Base-by-base conservation (phyloP, 2,888 invertebrate species). In the Psylliodes chrysocephalus region DNA sequence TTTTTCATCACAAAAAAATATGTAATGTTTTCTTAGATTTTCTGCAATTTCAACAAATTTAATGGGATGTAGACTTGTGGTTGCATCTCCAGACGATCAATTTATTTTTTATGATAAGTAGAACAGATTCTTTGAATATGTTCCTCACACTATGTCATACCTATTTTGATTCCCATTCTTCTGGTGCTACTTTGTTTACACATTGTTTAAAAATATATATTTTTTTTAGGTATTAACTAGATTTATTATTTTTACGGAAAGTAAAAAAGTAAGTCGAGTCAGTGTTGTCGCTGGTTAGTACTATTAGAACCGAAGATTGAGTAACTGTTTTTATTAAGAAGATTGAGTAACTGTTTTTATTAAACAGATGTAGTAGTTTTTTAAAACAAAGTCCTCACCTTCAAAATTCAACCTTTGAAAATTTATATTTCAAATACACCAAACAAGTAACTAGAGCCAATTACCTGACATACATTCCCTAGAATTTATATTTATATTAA, bases 211-310 rank as follows among this genome's bases (percentile, higher is more conserved):
- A n/a, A n/a, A n/a, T n/a, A n/a, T n/a, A n/a, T n/a, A n/a, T n/a
- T 46, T 8, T 18, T 10, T 15, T 6, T 19, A 52, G 52, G 52
- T 52, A 52, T 52, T 52, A 68, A 62, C 17, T 60, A 51, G 28
- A 35, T 44, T 42, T 49, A 56, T 56, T 63, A 55, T 52, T 35
- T 53, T 51, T 52, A 59, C 62, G 40, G 40, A 52, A 47, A 44
- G 46, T 57, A 40, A 64, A 59, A 28, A 59, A 64, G 60, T 70
- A 69, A 70, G 66, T 71, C 70, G 57, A 71, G 70, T 71, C 64
- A 59, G 33, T 71, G 71, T 67, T 69, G 69, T 71, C 68, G 71
- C 69, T 69, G 70, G 66, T 62, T 71, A 69, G 70, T 61, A 33
- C 28, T 46, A 53, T 52, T 61, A 63, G 38, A 47, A 8, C 19